Conservation (phyloP, 1,140 invertebrate genomes). For the Maniola jurtina region DNA sequence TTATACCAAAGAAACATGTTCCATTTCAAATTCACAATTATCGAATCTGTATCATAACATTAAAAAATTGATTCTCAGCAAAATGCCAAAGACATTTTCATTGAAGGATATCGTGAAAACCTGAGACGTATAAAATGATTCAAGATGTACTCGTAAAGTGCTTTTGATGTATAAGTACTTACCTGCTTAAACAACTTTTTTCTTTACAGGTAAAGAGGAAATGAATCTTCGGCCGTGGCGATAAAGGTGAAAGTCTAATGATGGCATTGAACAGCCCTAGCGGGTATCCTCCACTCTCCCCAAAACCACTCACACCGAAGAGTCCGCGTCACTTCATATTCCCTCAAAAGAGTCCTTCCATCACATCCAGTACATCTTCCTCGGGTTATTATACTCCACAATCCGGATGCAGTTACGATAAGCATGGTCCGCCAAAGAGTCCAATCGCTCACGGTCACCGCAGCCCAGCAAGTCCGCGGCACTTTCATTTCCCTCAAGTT, state of each 20-base stretch:
- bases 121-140: conserved; percentile 3
- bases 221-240: conserved; percentile 36
- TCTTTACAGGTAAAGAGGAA: conserved; percentile 43
- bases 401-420: conserved; percentile 75
- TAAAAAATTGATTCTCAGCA: conserved; percentile 1
- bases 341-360: conserved; percentile 75
- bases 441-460: conserved; percentile 65
- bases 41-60: background rate
- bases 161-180: conserved; percentile 4
- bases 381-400: conserved; percentile 77
- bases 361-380: conserved; percentile 73
- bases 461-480: conserved; percentile 72
- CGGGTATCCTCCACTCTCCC: conserved; percentile 71
- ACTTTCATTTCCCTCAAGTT: conserved; percentile 66
- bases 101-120: conserved; percentile 10
- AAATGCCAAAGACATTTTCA: background rate
- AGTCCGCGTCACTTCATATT: conserved; percentile 75
- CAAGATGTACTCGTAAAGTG: background rate
- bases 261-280: conserved; percentile 78
- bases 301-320: conserved; percentile 75
- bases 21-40: no score
- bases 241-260: conserved; percentile 44
- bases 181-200: conserved; percentile 3
- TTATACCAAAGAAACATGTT: no score
- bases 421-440: conserved; percentile 69